Evolutionary conservation across 2,113 vertebrate species (phyloP), one percentile per base, ranked within the genome.

Genomic region (Paratilapia polleni): DNA sequence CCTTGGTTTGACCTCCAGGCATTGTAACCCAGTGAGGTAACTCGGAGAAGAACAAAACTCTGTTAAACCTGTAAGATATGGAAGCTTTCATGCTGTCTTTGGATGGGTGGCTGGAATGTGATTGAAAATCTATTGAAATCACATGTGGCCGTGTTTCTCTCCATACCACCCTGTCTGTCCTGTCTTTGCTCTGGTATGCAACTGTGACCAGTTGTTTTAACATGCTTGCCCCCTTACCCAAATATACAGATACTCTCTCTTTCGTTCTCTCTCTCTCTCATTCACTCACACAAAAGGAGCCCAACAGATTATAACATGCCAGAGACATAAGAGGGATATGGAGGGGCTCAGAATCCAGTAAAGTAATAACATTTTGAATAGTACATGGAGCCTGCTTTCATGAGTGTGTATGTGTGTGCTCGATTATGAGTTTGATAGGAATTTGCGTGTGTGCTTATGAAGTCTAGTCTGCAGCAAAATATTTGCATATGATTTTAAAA

Each of bases 281-380:
- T 24, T 75, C 73, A 20, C 74, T 68, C 59, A 80, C 79, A 52
- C 76, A 82, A n/a, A 83, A 11, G 15, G 28, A 87, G 64, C 31
- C 38, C 13, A 64, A 58, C 63, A 81, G 61, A 88, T 86, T 88
- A 91, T 87, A 92, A 93, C 78, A 89, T 88, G 70, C 80, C 77
- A 66, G 87, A 89, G 85, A 87, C 54, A 79, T 43, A 60, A 76
- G 61, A 4, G 81, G 90, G 90, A 91, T 91, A 82, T 64, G 34
- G 57, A 80, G 34, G 24, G 81, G 88, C 86, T 92, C 79, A 87
- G 77, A 28, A 60, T 85, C 80, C 57, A 83, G 62, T 22, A 64
- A 49, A 86, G 86, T 88, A 91, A 90, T 89, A 91, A 91, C 87
- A 86, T 77, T 70, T 70, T 31, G 38, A 84, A 80, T 85, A 74